Conservation (phyloP, 1,140 invertebrate genomes). For the Heliconius nattereri region DNA sequence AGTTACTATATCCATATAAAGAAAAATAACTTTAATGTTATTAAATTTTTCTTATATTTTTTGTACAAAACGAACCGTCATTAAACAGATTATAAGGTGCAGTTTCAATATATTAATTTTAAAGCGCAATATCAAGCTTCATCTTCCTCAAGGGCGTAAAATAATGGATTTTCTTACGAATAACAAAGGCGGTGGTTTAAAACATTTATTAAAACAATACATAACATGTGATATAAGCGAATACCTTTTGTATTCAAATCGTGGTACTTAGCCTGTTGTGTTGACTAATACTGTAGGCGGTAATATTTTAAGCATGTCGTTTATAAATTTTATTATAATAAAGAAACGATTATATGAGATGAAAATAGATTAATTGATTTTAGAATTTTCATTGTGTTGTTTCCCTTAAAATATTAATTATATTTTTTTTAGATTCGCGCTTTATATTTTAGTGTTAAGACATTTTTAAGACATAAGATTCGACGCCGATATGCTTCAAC, state of each 20-base stretch:
- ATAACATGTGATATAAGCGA: conserved; percentile 12
- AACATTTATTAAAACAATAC: conserved; percentile 32
- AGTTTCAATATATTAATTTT: background rate
- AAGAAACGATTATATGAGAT: conserved; percentile 23
- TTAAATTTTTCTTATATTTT: background rate
- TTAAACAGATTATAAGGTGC: background rate
- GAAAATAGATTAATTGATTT: background rate
- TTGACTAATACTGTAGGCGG: conserved; percentile 41
- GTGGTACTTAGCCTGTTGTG: conserved; percentile 16
- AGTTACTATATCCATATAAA: too few species aligned
- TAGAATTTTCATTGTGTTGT: too few species aligned
- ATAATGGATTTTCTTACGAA: conserved; percentile 3
- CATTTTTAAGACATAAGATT: too few species aligned
- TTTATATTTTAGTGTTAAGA: too few species aligned
- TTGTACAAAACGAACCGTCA: background rate
- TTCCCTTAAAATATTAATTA: too few species aligned
- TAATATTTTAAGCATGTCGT: conserved; percentile 37
- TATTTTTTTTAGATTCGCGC: too few species aligned
- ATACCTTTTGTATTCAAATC: conserved; percentile 41
- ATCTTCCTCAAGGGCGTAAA: conserved; percentile 7
- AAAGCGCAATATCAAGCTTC: background rate
- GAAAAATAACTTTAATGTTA: background rate
- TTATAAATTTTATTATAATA: conserved; percentile 30
- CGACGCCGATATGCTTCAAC: too few species aligned
- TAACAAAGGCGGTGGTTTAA: conserved; percentile 18